phyloP scores from a whole-genome alignment of 1,140 invertebrate species.

The silkworm (Bombyx mori) region ASM3026992v2 NC_085121.1:9533501-9534000 shows the following conservation, averaged over 20 bases:
- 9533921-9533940: too few species aligned
- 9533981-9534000: too few species aligned
- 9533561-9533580: not conserved
- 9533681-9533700: slow-evolving; percentile 37
- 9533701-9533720: slow-evolving; percentile 55
- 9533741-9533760: slow-evolving; percentile 47
- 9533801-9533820: slow-evolving; percentile 60
- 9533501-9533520: not conserved
- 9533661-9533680: not conserved
- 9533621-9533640: not conserved
- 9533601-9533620: not conserved
- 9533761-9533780: slow-evolving; percentile 59
- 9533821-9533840: slow-evolving; percentile 39
- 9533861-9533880: too few species aligned
- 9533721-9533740: slow-evolving; percentile 56
- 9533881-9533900: too few species aligned
- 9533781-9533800: slow-evolving; percentile 47
- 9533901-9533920: too few species aligned
- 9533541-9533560: not conserved
- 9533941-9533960: too few species aligned
- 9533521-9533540: not conserved
- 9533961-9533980: too few species aligned
- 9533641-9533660: not conserved
- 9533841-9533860: too few species aligned
- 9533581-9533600: not conserved